Conservation (phyloP, 2,888 invertebrate genomes). For the Coelinius sp. region DNA sequence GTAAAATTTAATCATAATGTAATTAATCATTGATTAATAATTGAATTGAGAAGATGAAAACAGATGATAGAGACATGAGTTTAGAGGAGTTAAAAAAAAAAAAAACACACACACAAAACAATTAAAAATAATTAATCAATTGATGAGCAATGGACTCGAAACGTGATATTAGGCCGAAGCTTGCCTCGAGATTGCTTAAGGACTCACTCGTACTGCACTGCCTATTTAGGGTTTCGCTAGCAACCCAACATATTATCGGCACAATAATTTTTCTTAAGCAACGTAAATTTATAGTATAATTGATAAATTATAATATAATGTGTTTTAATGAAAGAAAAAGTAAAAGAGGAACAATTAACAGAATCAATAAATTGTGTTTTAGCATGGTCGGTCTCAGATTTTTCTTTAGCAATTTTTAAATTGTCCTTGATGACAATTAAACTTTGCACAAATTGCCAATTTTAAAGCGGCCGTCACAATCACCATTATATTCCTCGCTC, state of each 20-base stretch:
- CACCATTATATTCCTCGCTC: conserved; percentile 7
- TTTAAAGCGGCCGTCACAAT: conserved; percentile 25
- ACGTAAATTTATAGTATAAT: conserved; percentile 56
- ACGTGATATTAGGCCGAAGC: conserved; percentile 71
- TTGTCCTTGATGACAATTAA: conserved; percentile 3
- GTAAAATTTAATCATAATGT: conserved; percentile 49
- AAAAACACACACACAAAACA: conserved; percentile 37
- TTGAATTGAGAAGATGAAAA: not conserved
- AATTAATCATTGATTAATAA: conserved; percentile 61
- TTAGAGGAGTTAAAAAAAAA: conserved; percentile 52
- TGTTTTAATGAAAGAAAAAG: conserved; percentile 37
- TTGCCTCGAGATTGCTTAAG: conserved; percentile 71
- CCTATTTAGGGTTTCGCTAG: conserved; percentile 71
- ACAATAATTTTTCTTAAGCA: conserved; percentile 71
- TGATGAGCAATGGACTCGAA: conserved; percentile 70
- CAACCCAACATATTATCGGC: conserved; percentile 70
- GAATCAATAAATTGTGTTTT: not conserved
- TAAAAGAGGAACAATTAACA: conserved; percentile 1
- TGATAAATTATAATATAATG: conserved; percentile 36
- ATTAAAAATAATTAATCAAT: conserved; percentile 56
- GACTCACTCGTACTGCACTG: conserved; percentile 71
- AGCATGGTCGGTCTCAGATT: conserved; percentile 22
- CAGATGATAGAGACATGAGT: conserved; percentile 29
- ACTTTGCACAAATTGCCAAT: not conserved
- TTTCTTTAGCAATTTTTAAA: conserved; percentile 1